Evolutionary conservation across 64 coral and sea anemone species (phyloP).

Genomic region (Pocillopora verrucosa): DNA sequence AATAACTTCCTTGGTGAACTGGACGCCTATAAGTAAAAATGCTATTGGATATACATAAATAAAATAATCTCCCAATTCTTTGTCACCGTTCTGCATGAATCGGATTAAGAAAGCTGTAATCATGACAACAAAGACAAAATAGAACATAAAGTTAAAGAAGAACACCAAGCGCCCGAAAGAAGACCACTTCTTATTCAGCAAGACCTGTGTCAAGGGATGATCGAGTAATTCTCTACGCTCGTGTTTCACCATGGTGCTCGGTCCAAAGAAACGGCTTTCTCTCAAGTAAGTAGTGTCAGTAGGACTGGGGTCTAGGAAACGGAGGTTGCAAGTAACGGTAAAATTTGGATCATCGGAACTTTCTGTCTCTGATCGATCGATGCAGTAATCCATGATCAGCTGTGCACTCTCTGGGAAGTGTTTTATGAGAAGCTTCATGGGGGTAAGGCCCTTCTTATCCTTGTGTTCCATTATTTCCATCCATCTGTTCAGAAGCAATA

Average conservation of each 20-base stretch:
- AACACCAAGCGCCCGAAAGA: conserved; percentile 57
- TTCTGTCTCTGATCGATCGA: background rate
- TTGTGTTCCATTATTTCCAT: background rate
- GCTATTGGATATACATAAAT: background rate
- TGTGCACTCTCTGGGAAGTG: conserved; percentile 46
- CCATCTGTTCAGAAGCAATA: background rate
- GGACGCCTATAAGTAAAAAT: conserved; percentile 47
- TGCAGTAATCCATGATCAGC: conserved; percentile 13
- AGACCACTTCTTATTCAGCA: conserved; percentile 62
- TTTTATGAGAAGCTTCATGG: conserved; percentile 40
- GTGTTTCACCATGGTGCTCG: conserved; percentile 53
- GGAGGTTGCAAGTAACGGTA: conserved; percentile 57
- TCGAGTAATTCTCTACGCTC: conserved; percentile 44
- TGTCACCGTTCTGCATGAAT: background rate
- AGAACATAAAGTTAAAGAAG: conserved; percentile 29
- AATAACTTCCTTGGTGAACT: conserved; percentile 63
- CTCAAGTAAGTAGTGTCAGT: background rate
- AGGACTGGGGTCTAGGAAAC: conserved; percentile 64
- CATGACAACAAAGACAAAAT: conserved; percentile 25
- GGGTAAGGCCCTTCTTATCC: background rate
- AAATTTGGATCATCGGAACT: conserved; percentile 24
- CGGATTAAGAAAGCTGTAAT: conserved; percentile 19
- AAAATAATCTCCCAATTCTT: background rate
- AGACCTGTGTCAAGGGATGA: conserved; percentile 61
- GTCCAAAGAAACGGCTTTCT: conserved; percentile 3